Base-by-base conservation (phyloP, 2,797 vertebrate genomes). In the Diceros bicornis region DNA sequence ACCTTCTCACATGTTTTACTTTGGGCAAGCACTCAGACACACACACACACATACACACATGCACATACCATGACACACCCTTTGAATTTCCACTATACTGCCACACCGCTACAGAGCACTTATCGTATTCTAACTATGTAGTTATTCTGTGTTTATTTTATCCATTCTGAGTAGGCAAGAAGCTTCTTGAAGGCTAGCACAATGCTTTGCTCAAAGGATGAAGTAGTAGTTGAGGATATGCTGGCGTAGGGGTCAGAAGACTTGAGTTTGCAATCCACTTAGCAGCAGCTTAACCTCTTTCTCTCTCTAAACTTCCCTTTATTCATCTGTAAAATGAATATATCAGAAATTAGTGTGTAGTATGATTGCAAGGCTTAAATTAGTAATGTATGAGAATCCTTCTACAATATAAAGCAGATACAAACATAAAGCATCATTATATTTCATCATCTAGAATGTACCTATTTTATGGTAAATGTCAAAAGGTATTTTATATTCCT, bases 401-500 rank as follows among this genome's bases (percentile, higher is more conserved):
- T 84, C 44, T 32, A 77, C 8, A 47, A 41, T 32, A n/a, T 25
- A 89, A 84, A 77, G 32, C 34, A 91, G 4, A 93, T 44, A 52
- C 18, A 90, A 83, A 55, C 18, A 59, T 61, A 57, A 74, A 62
- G 8, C 23, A 55, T 57, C 83, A 57, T 55, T 61, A 55, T 69
- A 72, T 88, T 69, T 94, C 27, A 59, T 9, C 27, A 78, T 34
- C 7, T 62, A 90, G 37, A 91, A 93, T 25, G 8, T n/a, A 84
- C 27, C 29, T 71, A 55, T 94, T 52, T 20, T 61, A 59, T 50
- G 12, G 17, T 32, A 64, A 93, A 64, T 10, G 21, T 81, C 68
- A 68, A 87, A 96, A 83, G 7, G 75, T 50, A 84, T 84, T 82
- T 94, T 85, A 44, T 75, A 78, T 68, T 82, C 27, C 59, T 85